Conservation (phyloP, 2,888 invertebrate genomes). For the Stenichneumon culpator region DNA sequence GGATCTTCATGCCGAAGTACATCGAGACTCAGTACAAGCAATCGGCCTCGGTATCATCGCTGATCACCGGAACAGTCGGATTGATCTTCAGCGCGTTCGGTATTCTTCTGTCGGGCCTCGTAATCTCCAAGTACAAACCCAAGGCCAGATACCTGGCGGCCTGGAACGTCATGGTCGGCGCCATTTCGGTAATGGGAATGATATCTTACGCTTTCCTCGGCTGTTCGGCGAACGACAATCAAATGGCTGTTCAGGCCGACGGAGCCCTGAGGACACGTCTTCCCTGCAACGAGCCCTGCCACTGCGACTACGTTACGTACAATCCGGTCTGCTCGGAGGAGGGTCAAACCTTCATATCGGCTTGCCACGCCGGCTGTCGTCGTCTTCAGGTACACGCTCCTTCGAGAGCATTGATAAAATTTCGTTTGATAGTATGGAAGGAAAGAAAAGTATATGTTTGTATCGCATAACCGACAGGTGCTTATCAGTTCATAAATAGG, state of each 20-base stretch:
- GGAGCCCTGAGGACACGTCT: slow-evolving; percentile 84
- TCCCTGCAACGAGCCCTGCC: slow-evolving; percentile 89
- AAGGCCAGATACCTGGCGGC: slow-evolving; percentile 89
- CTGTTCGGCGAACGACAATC: slow-evolving; percentile 88
- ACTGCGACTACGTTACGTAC: slow-evolving; percentile 90
- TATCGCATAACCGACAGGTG: background rate
- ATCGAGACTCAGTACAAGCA: slow-evolving; percentile 93
- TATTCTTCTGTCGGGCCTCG: slow-evolving; percentile 89
- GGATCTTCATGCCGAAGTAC: slow-evolving; percentile 94
- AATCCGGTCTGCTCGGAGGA: slow-evolving; percentile 91
- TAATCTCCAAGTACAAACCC: slow-evolving; percentile 90
- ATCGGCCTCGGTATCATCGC: slow-evolving; percentile 91
- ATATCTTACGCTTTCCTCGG: slow-evolving; percentile 89
- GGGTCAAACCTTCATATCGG: slow-evolving; percentile 90
- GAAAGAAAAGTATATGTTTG: background rate
- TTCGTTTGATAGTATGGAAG: background rate
- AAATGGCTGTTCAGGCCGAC: slow-evolving; percentile 84
- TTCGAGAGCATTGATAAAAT: background rate
- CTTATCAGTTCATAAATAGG: slow-evolving; percentile 34
- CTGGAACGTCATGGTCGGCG: slow-evolving; percentile 90
- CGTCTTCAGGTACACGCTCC: slow-evolving; percentile 78
- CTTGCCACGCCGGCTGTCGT: slow-evolving; percentile 93
- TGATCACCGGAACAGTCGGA: slow-evolving; percentile 91
- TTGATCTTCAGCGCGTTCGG: slow-evolving; percentile 90
- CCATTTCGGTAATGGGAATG: slow-evolving; percentile 88